Base-by-base conservation (phyloP, 1,140 invertebrate species). In the Aporrectodea caliginosa region DNA sequence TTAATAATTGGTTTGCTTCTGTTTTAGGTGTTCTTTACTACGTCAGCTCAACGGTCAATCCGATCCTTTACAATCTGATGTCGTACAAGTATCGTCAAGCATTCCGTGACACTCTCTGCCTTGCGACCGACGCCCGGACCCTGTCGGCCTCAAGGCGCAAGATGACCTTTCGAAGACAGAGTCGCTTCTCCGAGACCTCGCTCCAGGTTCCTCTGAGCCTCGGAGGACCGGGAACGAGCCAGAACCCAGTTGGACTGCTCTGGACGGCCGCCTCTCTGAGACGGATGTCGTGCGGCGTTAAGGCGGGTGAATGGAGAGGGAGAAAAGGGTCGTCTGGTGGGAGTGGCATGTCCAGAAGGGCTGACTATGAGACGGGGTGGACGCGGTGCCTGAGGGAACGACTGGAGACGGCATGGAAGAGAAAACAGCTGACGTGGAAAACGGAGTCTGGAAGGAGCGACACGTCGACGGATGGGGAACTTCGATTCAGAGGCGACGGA, bases 41-140 rank as follows among this genome's bases (percentile, higher is more conserved):
- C 84, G 90, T 92, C 79, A 92, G 91, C 84, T 91, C 87, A 80
- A 91, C 91, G 29, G 90, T 91, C 73, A 91, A 91, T 83, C 91
- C 91, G 1, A 90, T 91, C 72, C 85, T 91, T 68, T 91, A 91
- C 87, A 91, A 91, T 84, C 88, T 91, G 2, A 90, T 91, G 86
- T 91, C 90, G 2, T 86, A 89, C 73, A 90, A 90, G 80, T 91
- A 91, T 82, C 85, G 91, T 30, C 83, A 89, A 73, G 90, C 90
- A 2, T 91, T 91, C 80, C 85, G 84, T 69, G 81, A 85, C 75
- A 86, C 86, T 0, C 81, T 87, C 29, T 85, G 84, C 70, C 79
- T 82, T n/a, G 83, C 82, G 69, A 14, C n/a, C 70, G 2, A 2
- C 70, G 2, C n/a, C 70, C 27, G 6, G 6, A 12, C 43, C 43